Evolutionary conservation across 2,113 vertebrate species (phyloP), one percentile per base, ranked within the genome.

Genomic region (Echinops telfairi): DNA sequence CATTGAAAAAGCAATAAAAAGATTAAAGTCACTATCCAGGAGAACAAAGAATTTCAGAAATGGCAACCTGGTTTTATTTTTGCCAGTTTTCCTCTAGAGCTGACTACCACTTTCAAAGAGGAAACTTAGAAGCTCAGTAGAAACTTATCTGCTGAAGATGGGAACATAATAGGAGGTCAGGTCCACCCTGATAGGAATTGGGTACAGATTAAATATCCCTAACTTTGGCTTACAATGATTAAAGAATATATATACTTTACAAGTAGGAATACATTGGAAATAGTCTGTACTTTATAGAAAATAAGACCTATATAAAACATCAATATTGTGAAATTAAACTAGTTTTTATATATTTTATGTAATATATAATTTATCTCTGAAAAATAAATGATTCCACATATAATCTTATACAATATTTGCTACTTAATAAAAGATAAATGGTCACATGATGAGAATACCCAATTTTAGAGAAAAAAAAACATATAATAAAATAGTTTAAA

Each of bases 391-490:
- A 71, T 60, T 81, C 58, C 80, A 16, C 43, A 89, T 58, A 53
- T 70, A 12, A 38, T 71, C 62, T 89, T 25, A 23, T 23, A 38
- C 14, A 62, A 83, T 75, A 43, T 62, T n/a, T 90, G 20, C 15
- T 29, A 83, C 4, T 71, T 71, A 71, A 12, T 60, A 43, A 90
- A 60, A 53, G 31, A 73, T 33, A 43, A 75, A 58, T 5, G n/a
- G 17, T 3, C 12, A 58, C 14, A n/a, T 40, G 25, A 82, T 73
- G 68, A 58, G 87, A 81, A 82, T 68, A 73, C 29, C 1, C 3
- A 83, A 27, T 27, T 82, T 83, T 29, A 62, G 38, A 83, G 68
- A 75, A 83, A 64, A 76, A 90, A 83, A 31, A n/a, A 29, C 70
- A 79, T 33, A 47, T 8, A 73, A 5, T 82, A 62, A 90, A 75